A percentile compares a stretch with the other conserved stretches of the same genome.
These are phyloP conservation scores for Misgurnus anguillicaudatus DNA, from an alignment of 2,113 vertebrate species.

Conservation along the genomic window DNA sequence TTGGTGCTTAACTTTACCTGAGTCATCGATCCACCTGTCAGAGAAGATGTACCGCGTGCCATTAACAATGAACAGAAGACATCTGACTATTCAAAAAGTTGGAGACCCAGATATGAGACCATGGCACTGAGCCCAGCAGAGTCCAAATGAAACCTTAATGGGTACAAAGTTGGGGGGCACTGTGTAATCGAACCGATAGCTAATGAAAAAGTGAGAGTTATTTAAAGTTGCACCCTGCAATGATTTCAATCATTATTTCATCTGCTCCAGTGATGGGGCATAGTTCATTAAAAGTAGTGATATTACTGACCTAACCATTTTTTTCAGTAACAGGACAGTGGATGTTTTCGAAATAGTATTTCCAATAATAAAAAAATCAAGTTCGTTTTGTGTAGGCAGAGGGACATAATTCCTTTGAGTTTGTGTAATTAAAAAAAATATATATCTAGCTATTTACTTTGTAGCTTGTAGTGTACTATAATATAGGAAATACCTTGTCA, in stretches of 20 bases:
- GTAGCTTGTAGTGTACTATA: too few relatives aligned
- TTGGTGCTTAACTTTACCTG: slow-evolving; percentile 40
- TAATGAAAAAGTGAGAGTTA: not conserved
- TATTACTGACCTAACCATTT: too few relatives aligned
- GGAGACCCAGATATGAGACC: not conserved
- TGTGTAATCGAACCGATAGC: not conserved
- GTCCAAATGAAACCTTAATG: not conserved
- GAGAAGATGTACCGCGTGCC: slow-evolving; percentile 2
- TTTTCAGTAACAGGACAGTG: too few relatives aligned
- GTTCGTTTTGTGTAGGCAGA: too few relatives aligned
- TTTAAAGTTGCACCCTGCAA: not conserved
- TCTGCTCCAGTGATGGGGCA: not conserved
- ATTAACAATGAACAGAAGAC: slow-evolving; percentile 10
- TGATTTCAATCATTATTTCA: not conserved
- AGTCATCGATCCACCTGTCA: slow-evolving; percentile 35
- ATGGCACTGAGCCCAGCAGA: not conserved
- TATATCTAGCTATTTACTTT: too few relatives aligned
- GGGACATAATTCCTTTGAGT: too few relatives aligned
- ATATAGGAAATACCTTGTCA: too few relatives aligned
- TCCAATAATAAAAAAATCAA: too few relatives aligned
- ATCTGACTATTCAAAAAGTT: not conserved
- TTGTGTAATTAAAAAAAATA: too few relatives aligned
- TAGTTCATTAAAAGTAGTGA: too few relatives aligned
- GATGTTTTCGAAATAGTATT: too few relatives aligned
- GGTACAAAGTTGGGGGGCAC: not conserved